Evolutionary conservation across 2,797 vertebrate genomes (phyloP).

Genomic region (Champsocephalus esox): DNA sequence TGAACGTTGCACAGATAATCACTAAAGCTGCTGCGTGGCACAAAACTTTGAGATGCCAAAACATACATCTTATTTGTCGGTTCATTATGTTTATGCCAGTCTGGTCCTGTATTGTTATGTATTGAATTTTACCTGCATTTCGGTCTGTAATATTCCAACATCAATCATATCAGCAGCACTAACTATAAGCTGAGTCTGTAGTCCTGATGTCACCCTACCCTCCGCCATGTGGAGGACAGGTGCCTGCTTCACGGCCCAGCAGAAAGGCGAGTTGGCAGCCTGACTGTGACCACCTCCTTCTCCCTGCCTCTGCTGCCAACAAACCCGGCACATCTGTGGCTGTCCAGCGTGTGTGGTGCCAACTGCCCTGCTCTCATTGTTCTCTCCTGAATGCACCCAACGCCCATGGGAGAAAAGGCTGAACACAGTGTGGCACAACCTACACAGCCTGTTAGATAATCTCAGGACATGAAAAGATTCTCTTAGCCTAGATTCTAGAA

Average conservation of each 20-base stretch:
- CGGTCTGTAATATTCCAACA: constrained; percentile 27
- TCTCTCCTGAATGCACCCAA: constrained; percentile 73
- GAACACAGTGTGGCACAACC: constrained; percentile 62
- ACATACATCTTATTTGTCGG: constrained; percentile 27
- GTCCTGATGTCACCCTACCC: constrained; percentile 26
- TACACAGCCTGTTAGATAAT: constrained; percentile 73
- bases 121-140: constrained; percentile 12
- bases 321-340: constrained; percentile 75
- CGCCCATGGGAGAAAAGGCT: constrained; percentile 65
- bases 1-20: constrained; percentile 47
- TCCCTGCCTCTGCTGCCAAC: constrained; percentile 61
- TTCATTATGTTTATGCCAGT: constrained; percentile 39
- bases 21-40: constrained; percentile 46
- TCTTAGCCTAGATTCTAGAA: constrained; percentile 71
- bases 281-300: constrained; percentile 50
- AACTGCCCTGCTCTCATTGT: constrained; percentile 66
- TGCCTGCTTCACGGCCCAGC: constrained; percentile 59
- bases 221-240: constrained; percentile 58
- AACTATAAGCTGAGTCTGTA: constrained; percentile 22
- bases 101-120: constrained; percentile 13
- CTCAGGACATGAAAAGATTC: constrained; percentile 70
- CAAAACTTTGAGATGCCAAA: constrained; percentile 37
- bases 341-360: constrained; percentile 62
- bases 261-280: constrained; percentile 66
- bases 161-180: constrained; percentile 22